A percentile compares a stretch with the other conserved stretches of the same genome.
phyloP scores from a whole-genome alignment of 2,888 invertebrate genomes.

The Bedellia somnulentella region DNA sequence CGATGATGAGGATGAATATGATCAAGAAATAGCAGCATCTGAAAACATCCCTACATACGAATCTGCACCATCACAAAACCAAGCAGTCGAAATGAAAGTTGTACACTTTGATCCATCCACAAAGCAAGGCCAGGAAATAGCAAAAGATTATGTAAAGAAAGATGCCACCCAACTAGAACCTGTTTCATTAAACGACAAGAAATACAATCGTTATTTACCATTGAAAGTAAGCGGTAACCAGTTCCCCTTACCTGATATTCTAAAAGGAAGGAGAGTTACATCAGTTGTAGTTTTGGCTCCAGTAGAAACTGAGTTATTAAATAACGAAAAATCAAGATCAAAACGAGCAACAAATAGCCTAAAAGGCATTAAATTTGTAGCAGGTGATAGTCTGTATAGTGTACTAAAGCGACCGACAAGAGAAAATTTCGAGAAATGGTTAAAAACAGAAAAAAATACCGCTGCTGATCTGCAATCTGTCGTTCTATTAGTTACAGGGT shows the following conservation, averaged over 20 bases:
- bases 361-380: constrained; percentile 72
- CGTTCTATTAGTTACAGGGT: constrained; percentile 80
- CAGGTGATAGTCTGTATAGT: constrained; percentile 74
- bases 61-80: constrained; percentile 27
- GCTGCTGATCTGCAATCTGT: constrained; percentile 78
- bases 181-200: constrained; percentile 71
- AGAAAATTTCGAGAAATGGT: constrained; percentile 79
- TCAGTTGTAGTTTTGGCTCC: constrained; percentile 86
- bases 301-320: constrained; percentile 69
- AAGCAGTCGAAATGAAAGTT: constrained; percentile 81
- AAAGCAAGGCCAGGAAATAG: constrained; percentile 69
- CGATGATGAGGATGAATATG: constrained; percentile 40
- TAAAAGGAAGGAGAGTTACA: constrained; percentile 75
- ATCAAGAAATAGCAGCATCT: constrained; percentile 59
- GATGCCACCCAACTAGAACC: constrained; percentile 75
- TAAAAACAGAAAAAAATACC: constrained; percentile 75
- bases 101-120: constrained; percentile 80
- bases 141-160: constrained; percentile 70
- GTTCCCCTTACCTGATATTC: constrained; percentile 79
- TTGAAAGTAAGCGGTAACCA: constrained; percentile 83
- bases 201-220: constrained; percentile 82
- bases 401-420: constrained; percentile 73
- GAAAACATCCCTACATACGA: constrained; percentile 45
- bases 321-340: constrained; percentile 42
- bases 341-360: constrained; percentile 59